These are phyloP conservation scores for Drosophila eohydei DNA, from an alignment of 2,888 invertebrate genomes.

Conservation along the genomic window DNA sequence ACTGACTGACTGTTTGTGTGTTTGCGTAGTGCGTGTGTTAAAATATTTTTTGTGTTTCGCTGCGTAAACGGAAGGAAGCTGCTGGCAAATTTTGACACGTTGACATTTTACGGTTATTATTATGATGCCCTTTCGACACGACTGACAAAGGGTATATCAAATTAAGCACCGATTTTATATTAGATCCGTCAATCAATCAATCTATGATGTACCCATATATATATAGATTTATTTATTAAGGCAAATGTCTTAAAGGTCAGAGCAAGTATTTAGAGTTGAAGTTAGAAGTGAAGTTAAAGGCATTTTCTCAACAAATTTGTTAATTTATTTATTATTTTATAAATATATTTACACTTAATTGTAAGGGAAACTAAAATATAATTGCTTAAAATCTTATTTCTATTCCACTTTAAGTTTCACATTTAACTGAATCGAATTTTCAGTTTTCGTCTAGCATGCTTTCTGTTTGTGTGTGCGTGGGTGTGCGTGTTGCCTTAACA, in stretches of 20 bases:
- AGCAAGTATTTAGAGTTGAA: not conserved
- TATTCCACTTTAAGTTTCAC: slow-evolving; percentile 5
- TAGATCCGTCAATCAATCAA: not conserved
- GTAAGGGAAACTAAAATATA: not conserved
- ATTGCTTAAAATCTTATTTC: not conserved
- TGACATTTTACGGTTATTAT: slow-evolving; percentile 67
- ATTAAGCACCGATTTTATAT: not conserved
- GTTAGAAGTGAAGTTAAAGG: not conserved
- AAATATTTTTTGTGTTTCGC: slow-evolving; percentile 58
- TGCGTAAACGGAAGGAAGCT: slow-evolving; percentile 62
- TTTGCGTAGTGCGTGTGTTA: slow-evolving; percentile 29
- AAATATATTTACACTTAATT: not conserved
- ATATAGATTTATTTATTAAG: no score
- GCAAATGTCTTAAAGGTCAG: not conserved
- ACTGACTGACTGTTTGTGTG: slow-evolving; percentile 23
- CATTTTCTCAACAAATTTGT: not conserved
- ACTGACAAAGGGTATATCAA: slow-evolving; percentile 1
- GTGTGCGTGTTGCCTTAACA: slow-evolving; percentile 3
- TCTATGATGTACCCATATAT: not conserved
- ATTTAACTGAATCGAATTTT: slow-evolving; percentile 11
- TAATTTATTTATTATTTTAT: not conserved
- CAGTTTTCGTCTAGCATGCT: slow-evolving; percentile 16
- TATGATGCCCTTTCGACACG: slow-evolving; percentile 33
- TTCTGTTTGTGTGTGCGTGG: slow-evolving; percentile 24
- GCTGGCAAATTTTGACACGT: slow-evolving; percentile 71